Conservation (phyloP, 2,113 vertebrate species). For the Amblyornis subalaris region DNA sequence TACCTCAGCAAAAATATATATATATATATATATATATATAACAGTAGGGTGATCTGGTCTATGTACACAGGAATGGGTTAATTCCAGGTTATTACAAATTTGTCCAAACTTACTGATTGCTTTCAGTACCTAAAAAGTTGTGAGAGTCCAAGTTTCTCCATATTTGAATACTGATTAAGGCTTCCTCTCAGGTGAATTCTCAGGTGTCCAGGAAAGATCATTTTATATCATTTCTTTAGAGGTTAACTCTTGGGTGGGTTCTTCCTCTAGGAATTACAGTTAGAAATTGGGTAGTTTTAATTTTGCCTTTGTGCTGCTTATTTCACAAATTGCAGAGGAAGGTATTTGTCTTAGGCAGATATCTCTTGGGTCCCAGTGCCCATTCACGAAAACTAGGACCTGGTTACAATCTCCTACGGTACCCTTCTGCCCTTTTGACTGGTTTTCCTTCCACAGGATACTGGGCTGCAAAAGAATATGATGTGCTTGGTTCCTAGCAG, state of each 20-base stretch:
- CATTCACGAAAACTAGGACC: neutral
- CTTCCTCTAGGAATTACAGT: neutral
- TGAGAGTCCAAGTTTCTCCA: neutral
- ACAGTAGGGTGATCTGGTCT: neutral
- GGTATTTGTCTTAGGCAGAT: neutral
- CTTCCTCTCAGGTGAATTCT: neutral
- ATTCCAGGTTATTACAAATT: neutral
- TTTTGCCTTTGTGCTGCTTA: neutral
- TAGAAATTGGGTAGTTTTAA: neutral
- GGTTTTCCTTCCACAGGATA: neutral
- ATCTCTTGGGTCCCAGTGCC: neutral
- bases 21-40: neutral
- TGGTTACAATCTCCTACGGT: neutral
- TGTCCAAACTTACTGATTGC: neutral
- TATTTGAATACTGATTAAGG: neutral
- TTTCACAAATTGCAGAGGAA: neutral
- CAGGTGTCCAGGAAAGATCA: neutral
- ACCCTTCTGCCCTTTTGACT: neutral
- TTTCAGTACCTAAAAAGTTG: neutral
- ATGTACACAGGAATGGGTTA: neutral
- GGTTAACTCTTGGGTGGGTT: rapidly evolving
- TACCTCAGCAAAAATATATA: neutral
- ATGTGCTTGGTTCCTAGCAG: neutral
- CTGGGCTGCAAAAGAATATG: neutral
- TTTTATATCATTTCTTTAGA: neutral